Conservation (phyloP, 2,797 vertebrate genomes). For the Acipenser ruthenus region DNA sequence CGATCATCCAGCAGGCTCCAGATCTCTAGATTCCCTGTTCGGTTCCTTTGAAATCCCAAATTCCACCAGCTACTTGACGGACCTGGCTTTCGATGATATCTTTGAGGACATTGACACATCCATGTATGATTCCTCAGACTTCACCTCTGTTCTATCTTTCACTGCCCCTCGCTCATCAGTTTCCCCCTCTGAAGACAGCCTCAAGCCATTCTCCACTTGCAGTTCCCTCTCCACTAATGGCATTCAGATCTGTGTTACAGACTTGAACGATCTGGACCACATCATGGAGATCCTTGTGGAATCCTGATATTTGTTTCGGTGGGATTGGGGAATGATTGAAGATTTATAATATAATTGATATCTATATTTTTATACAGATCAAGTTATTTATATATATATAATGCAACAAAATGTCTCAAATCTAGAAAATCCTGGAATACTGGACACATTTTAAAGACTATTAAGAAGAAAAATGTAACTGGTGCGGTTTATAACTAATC, state of each 20-base stretch:
- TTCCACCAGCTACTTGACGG: constrained; percentile 71
- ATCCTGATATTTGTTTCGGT: constrained; percentile 52
- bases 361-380: constrained; percentile 36
- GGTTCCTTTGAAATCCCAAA: constrained; percentile 68
- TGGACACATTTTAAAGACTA: constrained; percentile 17
- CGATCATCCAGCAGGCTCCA: constrained; percentile 44
- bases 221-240: constrained; percentile 49
- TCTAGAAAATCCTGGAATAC: constrained; percentile 34
- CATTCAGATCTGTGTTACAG: constrained; percentile 65
- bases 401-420: constrained; percentile 27
- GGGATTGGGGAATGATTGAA: constrained; percentile 3
- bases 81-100: constrained; percentile 75
- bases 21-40: constrained; percentile 47
- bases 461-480: background rate
- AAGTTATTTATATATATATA: constrained; percentile 32
- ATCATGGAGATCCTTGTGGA: constrained; percentile 81
- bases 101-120: constrained; percentile 84
- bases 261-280: constrained; percentile 78
- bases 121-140: constrained; percentile 75
- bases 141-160: constrained; percentile 51
- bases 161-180: constrained; percentile 41
- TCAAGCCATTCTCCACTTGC: constrained; percentile 55
- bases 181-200: constrained; percentile 55
- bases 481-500: constrained; percentile 5
- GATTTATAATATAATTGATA: constrained; percentile 22